phyloP scores from a whole-genome alignment of 2,888 invertebrate species.

The Asteroscopus sphinx region DNA sequence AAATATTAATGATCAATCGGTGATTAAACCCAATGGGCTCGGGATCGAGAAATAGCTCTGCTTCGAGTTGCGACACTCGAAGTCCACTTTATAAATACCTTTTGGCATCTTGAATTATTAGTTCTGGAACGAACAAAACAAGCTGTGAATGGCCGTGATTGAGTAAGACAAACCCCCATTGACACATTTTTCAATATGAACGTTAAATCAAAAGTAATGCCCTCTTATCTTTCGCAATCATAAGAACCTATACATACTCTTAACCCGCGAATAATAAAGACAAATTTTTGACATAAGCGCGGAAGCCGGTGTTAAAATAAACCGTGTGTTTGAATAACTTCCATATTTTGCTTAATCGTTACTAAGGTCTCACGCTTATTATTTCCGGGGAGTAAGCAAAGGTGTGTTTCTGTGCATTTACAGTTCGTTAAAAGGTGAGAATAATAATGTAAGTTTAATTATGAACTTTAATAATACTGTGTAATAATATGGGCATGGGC shows the following conservation, averaged over 20 bases:
- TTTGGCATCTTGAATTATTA: conserved; percentile 4
- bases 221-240: conserved; percentile 7
- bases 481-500: too few relatives aligned
- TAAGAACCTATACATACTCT: conserved; percentile 3
- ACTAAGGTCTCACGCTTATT: conserved; percentile 17
- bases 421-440: conserved; percentile 20
- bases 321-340: conserved; percentile 24
- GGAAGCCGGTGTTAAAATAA: conserved; percentile 21
- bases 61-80: conserved; percentile 11
- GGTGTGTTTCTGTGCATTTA: conserved; percentile 19
- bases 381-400: conserved; percentile 35
- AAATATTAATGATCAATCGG: too few relatives aligned
- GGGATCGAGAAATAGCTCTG: conserved; percentile 14
- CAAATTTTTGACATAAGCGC: conserved; percentile 20
- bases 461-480: too few relatives aligned
- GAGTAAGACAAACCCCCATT: conserved; percentile 18
- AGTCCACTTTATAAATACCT: conserved; percentile 36
- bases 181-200: background rate
- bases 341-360: conserved; percentile 27
- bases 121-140: conserved; percentile 21
- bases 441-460: too few relatives aligned
- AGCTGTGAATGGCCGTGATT: conserved; percentile 32
- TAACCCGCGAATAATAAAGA: conserved; percentile 11
- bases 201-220: background rate
- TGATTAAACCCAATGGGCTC: too few relatives aligned